Percentiles rank a stretch among this genome's conserved stretches.
Conservation (phyloP, 2,113 vertebrate species). For the Sphaerodactylus townsendi region DNA sequence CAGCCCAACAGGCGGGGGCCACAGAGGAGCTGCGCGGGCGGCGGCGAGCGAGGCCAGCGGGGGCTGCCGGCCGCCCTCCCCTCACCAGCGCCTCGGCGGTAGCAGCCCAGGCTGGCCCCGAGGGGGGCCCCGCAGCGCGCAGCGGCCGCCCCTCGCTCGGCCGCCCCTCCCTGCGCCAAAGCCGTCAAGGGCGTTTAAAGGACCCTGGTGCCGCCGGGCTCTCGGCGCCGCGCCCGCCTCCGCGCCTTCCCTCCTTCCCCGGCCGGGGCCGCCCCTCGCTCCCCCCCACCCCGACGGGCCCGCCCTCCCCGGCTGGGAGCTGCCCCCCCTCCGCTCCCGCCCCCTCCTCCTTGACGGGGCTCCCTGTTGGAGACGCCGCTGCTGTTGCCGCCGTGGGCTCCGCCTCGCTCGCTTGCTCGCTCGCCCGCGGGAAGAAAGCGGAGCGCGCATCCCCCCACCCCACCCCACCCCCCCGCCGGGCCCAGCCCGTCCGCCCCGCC, state of each 20-base stretch:
- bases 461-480: constrained; percentile 40
- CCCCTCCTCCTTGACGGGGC: constrained; percentile 5
- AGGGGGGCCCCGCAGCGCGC: not conserved
- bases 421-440: not conserved
- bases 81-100: not conserved
- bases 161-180: not conserved
- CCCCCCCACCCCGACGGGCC: not conserved
- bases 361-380: too few species aligned
- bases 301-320: not conserved
- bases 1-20: not conserved
- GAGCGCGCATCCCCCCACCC: constrained; percentile 23
- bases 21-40: not conserved
- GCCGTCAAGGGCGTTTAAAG: constrained; percentile 42
- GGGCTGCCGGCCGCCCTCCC: not conserved
- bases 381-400: too few species aligned
- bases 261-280: too few species aligned
- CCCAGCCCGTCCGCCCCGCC: constrained; percentile 38
- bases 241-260: not conserved
- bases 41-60: not conserved
- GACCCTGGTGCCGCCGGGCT: not conserved
- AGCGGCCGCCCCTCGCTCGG: not conserved
- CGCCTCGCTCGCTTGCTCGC: constrained; percentile 13
- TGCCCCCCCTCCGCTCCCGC: constrained; percentile 1
- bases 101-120: not conserved
- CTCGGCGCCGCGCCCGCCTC: not conserved